A percentile compares a stretch with the other conserved stretches of the same genome.
phyloP scores from a whole-genome alignment of 1,140 invertebrate species.

The Xylocopa sonorina region DNA sequence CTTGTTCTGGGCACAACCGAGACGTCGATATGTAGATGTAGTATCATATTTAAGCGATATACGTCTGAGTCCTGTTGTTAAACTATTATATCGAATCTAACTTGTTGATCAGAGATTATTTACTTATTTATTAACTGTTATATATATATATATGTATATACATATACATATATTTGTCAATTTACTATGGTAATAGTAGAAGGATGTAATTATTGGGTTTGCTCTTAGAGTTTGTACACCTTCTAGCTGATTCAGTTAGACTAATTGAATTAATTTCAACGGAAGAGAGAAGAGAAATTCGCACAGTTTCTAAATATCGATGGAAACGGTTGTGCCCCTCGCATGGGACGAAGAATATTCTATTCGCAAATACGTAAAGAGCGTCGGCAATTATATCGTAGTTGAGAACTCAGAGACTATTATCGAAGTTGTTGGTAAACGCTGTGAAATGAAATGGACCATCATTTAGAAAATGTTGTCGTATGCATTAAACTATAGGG shows the following conservation, averaged over 20 bases:
- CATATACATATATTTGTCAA: slow-evolving; percentile 24
- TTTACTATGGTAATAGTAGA: background rate
- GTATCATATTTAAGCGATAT: background rate
- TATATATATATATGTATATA: slow-evolving; percentile 35
- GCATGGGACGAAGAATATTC: slow-evolving; percentile 42
- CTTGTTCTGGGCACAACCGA: slow-evolving; percentile 53
- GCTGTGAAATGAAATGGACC: slow-evolving; percentile 74
- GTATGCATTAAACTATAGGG: slow-evolving; percentile 51
- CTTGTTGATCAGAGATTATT: slow-evolving; percentile 36
- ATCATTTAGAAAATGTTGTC: slow-evolving; percentile 65
- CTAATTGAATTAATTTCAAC: background rate
- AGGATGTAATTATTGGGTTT: too few species aligned
- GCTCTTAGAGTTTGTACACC: background rate
- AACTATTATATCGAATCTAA: background rate
- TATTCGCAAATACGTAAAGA: slow-evolving; percentile 60
- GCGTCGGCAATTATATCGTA: slow-evolving; percentile 60
- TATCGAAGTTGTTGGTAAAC: slow-evolving; percentile 66
- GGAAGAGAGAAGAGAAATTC: background rate
- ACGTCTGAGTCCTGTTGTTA: background rate
- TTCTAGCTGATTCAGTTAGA: background rate
- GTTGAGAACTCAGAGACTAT: slow-evolving; percentile 70
- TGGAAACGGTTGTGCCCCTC: slow-evolving; percentile 54
- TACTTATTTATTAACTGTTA: slow-evolving; percentile 35
- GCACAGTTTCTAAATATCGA: slow-evolving; percentile 19
- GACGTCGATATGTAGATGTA: background rate